Base-by-base conservation (phyloP, 2,888 invertebrate species). In the Esperia sulphurella region DNA sequence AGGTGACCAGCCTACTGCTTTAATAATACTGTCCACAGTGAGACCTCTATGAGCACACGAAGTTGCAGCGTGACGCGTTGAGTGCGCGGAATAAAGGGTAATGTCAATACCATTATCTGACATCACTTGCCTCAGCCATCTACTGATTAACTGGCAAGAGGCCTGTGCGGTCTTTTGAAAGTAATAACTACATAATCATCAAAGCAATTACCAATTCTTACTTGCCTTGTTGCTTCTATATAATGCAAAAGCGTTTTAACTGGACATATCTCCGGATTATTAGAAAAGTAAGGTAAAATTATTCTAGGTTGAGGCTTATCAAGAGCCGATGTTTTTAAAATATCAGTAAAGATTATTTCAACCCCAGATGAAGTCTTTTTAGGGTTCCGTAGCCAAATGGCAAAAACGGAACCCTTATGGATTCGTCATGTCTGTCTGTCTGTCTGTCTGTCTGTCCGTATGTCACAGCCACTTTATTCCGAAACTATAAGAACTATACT, bases 21-120 rank as follows among this genome's bases (percentile, higher is more conserved):
- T 14, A 13, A n/a, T 21, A 10, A 44, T 44, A 1, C 8, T 9
- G 21, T 44, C 44, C 0, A 44, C 1, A 4, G 1, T 10, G 5
- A 43, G 9, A 3, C 43, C 48, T 0, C 8, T 14, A 1, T 8
- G 10, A 0, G 53, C 48, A 3, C 43, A 40, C 5, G 50, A 50
- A 5, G 53, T 49, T 8, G 53, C 38, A 1, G 48, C 50, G 33
- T 51, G 48, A 0, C 49, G 42, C 5, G 53, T 49, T 14, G 49
- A 49, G 37, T 49, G 51, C 2, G 53, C 45, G 7, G 33, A 13
- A 37, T 50, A 53, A 9, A 43, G 14, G 3, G 9, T 12, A 7
- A 31, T 41, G 39, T 52, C 45, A 5, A 52, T 14, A 0, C 52
- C 52, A 12, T 43, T 45, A 9, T 39, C 45, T 6, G 12, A 6